phyloP scores from a whole-genome alignment of 2,113 vertebrate genomes.

The Sapajus apella region DNA sequence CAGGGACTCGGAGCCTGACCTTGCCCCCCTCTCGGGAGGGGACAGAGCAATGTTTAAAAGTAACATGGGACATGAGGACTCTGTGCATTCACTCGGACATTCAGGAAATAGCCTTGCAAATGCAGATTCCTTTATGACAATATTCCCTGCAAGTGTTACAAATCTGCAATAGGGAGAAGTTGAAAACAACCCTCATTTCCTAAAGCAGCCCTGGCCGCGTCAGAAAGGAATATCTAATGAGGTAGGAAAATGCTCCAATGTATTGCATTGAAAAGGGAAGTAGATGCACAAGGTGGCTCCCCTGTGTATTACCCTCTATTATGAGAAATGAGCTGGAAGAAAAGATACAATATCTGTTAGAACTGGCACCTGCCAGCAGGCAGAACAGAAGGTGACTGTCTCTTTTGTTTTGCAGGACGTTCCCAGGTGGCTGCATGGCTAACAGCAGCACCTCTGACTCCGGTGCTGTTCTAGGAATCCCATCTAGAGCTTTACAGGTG shows the following conservation, averaged over 20 bases:
- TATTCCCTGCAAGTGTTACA: accelerated
- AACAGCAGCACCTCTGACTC: accelerated
- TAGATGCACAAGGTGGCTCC: neutral
- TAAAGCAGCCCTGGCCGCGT: neutral
- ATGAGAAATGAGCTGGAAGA: neutral
- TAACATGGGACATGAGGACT: neutral
- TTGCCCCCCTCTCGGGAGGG: accelerated
- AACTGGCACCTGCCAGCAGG: accelerated
- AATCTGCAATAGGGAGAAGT: neutral
- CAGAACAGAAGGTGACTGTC: accelerated
- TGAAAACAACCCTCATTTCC: neutral
- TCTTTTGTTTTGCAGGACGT: accelerated
- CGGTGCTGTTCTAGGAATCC: accelerated
- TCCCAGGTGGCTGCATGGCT: accelerated
- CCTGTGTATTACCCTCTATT: no score
- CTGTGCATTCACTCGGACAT: accelerated
- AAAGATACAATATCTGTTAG: neutral
- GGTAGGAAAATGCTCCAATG: neutral
- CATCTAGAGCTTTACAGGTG: accelerated
- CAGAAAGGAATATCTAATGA: neutral
- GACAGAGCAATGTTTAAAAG: neutral
- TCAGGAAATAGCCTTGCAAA: neutral
- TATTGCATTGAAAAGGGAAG: neutral
- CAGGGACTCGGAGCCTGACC: neutral
- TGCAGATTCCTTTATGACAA: neutral